Evolutionary conservation across 2,888 invertebrate genomes (phyloP).

Genomic region (Drosophila buzzatii): DNA sequence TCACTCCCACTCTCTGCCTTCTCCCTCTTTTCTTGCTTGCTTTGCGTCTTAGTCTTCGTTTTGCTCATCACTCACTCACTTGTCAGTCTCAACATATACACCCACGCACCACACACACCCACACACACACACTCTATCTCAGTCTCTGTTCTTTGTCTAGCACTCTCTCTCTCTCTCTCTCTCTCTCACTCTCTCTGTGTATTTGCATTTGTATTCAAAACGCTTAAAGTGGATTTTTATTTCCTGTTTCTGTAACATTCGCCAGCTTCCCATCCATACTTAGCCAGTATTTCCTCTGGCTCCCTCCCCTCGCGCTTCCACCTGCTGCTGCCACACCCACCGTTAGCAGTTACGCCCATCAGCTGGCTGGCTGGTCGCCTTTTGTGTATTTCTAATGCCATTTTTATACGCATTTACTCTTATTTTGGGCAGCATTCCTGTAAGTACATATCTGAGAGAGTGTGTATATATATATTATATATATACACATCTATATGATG

Average conservation of each 20-base stretch:
- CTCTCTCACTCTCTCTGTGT: constrained; percentile 29
- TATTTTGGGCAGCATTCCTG: constrained; percentile 57
- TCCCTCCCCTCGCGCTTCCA: background rate
- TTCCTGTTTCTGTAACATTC: constrained; percentile 71
- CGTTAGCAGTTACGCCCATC: constrained; percentile 26
- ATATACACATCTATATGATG: constrained; percentile 19
- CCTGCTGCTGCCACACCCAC: constrained; percentile 4
- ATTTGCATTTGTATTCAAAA: constrained; percentile 80
- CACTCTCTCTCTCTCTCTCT: constrained; percentile 8
- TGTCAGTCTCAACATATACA: constrained; percentile 46
- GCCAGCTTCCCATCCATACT: constrained; percentile 4
- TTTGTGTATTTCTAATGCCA: constrained; percentile 79
- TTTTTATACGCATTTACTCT: constrained; percentile 76
- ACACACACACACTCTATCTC: too few relatives aligned
- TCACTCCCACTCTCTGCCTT: background rate
- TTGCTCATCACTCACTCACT: constrained; percentile 65
- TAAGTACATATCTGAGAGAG: constrained; percentile 59
- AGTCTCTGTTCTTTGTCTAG: constrained; percentile 8
- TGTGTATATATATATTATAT: background rate
- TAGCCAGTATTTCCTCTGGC: background rate
- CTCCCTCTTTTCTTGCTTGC: background rate
- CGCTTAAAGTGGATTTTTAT: constrained; percentile 79
- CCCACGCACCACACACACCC: background rate
- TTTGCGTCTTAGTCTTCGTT: constrained; percentile 24
- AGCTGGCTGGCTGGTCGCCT: constrained; percentile 37